These are phyloP conservation scores for Triplophysa tibetana DNA, from an alignment of 2,113 vertebrate genomes.

Conservation along the genomic window DNA sequence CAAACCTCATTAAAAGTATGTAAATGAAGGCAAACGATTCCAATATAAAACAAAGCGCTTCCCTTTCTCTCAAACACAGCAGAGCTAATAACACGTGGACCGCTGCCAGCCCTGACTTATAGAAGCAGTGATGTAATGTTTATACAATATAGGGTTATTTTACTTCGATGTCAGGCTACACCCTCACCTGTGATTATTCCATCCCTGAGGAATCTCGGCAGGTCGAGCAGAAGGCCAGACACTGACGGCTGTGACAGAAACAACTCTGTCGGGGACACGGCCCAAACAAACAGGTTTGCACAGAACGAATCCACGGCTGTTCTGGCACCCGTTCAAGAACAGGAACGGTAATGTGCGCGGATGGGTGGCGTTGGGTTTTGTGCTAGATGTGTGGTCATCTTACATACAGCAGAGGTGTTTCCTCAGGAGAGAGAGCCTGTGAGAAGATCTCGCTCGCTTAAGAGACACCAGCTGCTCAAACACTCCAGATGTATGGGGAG, in stretches of 20 bases:
- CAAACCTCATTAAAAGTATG: not conserved
- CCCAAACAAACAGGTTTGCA: constrained; percentile 43
- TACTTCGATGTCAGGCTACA: constrained; percentile 69
- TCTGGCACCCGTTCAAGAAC: constrained; percentile 44
- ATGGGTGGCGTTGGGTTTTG: constrained; percentile 42
- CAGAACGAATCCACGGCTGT: constrained; percentile 43
- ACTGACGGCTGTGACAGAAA: constrained; percentile 63
- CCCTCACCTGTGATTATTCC: constrained; percentile 76
- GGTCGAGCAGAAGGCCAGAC: constrained; percentile 59
- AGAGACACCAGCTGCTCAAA: constrained; percentile 54
- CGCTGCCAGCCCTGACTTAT: constrained; percentile 69
- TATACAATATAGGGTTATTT: constrained; percentile 74
- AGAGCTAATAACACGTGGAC: constrained; percentile 64
- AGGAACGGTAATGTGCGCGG: constrained; percentile 39
- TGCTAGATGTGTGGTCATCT: constrained; percentile 52
- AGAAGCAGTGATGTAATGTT: constrained; percentile 74
- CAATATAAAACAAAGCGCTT: constrained; percentile 39
- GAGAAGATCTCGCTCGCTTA: constrained; percentile 48
- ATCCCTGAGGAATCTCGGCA: constrained; percentile 67
- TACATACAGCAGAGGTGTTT: constrained; percentile 52
- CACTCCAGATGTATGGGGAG: constrained; percentile 21
- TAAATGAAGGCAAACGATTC: not conserved
- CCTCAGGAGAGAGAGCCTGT: constrained; percentile 42
- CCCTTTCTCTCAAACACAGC: constrained; percentile 48
- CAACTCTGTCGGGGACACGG: constrained; percentile 33